Evolutionary conservation across 2,113 vertebrate species (phyloP).

Genomic region (Ammodramus savannarum): DNA sequence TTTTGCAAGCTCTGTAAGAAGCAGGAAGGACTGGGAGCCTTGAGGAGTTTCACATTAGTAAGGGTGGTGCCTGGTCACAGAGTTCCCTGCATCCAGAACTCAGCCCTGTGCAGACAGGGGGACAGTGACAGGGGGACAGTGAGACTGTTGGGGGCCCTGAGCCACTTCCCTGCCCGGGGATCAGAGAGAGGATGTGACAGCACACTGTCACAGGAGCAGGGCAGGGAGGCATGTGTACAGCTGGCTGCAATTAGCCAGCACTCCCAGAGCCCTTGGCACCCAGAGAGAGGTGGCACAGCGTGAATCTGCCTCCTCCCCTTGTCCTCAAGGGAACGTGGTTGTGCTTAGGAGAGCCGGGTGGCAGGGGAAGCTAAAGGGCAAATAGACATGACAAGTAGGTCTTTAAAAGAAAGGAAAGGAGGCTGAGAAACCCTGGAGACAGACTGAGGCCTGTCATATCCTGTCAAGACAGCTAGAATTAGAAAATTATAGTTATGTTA

Average conservation of each 20-base stretch:
- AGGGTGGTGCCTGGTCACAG: not conserved
- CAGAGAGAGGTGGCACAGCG: fast-evolving
- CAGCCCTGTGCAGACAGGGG: not conserved
- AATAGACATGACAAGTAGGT: not conserved
- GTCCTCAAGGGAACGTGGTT: not conserved
- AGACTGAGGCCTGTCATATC: not conserved
- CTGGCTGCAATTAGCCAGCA: not conserved
- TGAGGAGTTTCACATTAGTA: not conserved
- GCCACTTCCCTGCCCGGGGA: not conserved
- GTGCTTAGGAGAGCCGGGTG: not conserved
- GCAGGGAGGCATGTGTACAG: not conserved
- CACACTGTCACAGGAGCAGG: not conserved
- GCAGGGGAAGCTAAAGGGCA: not conserved
- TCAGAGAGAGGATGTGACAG: not conserved
- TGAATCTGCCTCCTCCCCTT: not conserved
- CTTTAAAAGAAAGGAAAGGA: not conserved
- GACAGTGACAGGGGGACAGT: fast-evolving
- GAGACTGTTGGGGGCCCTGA: fast-evolving
- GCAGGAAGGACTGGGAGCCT: not conserved
- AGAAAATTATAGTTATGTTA: not conserved
- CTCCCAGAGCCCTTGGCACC: not conserved
- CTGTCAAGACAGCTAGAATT: not conserved
- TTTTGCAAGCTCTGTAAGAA: not conserved
- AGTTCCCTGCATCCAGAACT: not conserved
- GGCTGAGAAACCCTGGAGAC: not conserved